Evolutionary conservation across 2,797 vertebrate genomes (phyloP), one percentile per base, ranked within the genome.

Genomic region (Spinibarbus caldwelli): DNA sequence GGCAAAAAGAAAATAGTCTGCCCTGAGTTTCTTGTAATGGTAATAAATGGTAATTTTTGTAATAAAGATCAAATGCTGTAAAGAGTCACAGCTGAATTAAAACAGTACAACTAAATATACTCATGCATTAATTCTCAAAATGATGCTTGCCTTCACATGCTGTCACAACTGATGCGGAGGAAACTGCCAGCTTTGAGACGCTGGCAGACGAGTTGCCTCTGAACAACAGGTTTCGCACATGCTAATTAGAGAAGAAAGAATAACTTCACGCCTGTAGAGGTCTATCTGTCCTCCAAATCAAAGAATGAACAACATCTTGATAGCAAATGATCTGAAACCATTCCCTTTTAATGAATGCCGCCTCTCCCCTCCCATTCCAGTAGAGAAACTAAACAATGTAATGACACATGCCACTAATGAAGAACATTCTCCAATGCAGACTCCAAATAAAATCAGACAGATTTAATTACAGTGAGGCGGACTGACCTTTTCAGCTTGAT

Each of bases 401-500:
- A 91, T 88, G 90, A 87, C 90, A 91, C 78, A 80, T 91, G 91
- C 88, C 92, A 88, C 87, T 91, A 93, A 93, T 92, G 90, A 90
- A 93, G 87, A 72, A 31, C 87, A 88, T 85, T 85, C 89, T 90
- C 81, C 86, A 52, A 86, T 90, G 87, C 84, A 87, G 83, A 66
- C 66, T 86, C 86, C 89, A 92, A 94, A 94, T 92, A 92, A 94
- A 94, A 93, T 89, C 93, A 91, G 90, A 91, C 91, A 90, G 90
- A 92, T 95, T 94, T 95, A 94, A 95, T 95, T 94, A 92, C 89
- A 88, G 88, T 86, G 89, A 72, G 90, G 89, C 62, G 47, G 78
- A 77, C 84, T 93, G 94, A 94, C 94, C 94, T 95, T 94, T 94
- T 92, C 88, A 83, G 86, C 92, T 93, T 93, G 90, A 95, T 95